phyloP scores from a whole-genome alignment of 2,888 invertebrate species.

The Epistrophe eligans region DNA sequence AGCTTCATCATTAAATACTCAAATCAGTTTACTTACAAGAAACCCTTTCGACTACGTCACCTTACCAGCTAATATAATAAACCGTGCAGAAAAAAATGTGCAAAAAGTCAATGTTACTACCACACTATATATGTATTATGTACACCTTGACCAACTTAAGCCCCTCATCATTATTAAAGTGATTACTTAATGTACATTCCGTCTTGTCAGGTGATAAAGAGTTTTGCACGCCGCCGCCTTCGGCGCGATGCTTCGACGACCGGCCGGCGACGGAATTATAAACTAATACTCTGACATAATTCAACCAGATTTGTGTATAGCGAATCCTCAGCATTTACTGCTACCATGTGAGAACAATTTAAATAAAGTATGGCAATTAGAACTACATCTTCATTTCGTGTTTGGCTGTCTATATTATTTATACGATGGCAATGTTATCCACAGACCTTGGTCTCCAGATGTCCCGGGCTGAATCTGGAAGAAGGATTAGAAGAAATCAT shows the following conservation, averaged over 20 bases:
- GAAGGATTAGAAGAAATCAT: constrained; percentile 69
- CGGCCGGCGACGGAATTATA: background rate
- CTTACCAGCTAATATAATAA: no score
- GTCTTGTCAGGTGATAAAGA: constrained; percentile 55
- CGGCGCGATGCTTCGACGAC: background rate
- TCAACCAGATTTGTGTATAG: constrained; percentile 63
- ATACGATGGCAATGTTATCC: constrained; percentile 35
- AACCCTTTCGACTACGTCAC: no score
- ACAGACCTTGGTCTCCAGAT: constrained; percentile 1
- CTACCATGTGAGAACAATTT: constrained; percentile 75
- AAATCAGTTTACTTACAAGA: no score
- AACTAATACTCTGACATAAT: constrained; percentile 68
- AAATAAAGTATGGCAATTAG: constrained; percentile 74
- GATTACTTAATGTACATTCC: constrained; percentile 27
- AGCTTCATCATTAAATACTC: no score
- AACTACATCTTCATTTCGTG: constrained; percentile 74
- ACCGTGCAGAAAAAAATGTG: no score
- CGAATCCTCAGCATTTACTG: constrained; percentile 65
- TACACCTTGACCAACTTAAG: background rate
- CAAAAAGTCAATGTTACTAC: no score
- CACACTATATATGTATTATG: no score
- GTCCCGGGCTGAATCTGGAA: background rate
- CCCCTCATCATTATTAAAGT: constrained; percentile 31
- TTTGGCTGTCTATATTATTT: constrained; percentile 70
- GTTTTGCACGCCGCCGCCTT: constrained; percentile 34